Evolutionary conservation across 92 coral and sea anemone genomes (phyloP).

Genomic region (Epizoanthus fatuus): DNA sequence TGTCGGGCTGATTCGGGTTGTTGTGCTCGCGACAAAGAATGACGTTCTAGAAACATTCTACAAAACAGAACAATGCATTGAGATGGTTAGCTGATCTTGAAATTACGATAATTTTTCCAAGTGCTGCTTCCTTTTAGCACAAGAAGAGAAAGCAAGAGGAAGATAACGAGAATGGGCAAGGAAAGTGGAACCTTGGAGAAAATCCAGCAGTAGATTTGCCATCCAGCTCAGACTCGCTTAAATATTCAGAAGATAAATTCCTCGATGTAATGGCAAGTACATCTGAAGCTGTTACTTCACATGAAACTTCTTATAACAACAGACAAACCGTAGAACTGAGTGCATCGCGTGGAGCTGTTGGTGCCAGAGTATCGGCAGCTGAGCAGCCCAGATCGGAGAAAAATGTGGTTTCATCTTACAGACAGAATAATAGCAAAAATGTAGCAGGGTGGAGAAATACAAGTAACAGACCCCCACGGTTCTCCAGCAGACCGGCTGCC

Average conservation of each 20-base stretch:
- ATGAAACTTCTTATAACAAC: not conserved
- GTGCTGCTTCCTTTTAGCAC: not conserved
- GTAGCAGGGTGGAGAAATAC: not conserved
- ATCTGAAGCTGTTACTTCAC: not conserved
- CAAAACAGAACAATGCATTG: no score
- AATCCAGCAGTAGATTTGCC: not conserved
- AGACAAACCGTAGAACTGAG: no score
- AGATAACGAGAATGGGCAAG: not conserved
- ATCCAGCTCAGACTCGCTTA: not conserved
- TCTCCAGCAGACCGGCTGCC: not conserved
- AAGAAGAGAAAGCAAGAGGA: conserved; percentile 3
- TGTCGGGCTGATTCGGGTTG: no score
- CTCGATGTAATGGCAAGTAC: not conserved
- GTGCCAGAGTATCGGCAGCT: not conserved
- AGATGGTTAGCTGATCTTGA: not conserved
- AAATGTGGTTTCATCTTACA: no score
- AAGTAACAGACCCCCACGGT: no score
- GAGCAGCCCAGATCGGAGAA: not conserved
- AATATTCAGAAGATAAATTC: not conserved
- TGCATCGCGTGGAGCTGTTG: not conserved
- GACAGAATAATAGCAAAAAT: not conserved
- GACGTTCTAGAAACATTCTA: no score
- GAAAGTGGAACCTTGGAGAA: not conserved
- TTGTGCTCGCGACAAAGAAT: no score
- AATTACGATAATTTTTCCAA: not conserved